Percentiles rank a stretch among this genome's conserved stretches.
Conservation (phyloP, 2,113 vertebrate genomes). For the Gymnorhina tibicen region DNA sequence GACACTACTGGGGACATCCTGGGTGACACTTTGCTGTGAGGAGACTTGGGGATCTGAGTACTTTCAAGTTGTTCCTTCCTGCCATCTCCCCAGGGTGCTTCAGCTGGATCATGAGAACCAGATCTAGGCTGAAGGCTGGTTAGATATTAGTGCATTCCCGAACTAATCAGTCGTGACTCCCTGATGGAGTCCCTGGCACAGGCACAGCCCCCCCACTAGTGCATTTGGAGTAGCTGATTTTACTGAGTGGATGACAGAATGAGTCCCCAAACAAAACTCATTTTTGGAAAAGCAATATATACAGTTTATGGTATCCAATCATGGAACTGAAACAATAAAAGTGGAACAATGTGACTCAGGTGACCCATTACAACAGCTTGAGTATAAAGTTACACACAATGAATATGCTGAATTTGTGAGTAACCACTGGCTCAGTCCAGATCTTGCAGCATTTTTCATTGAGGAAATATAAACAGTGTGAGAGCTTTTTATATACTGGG, state of each 20-base stretch:
- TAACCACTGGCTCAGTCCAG: background rate
- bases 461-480: background rate
- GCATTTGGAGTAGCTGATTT: background rate
- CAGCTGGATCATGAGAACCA: background rate
- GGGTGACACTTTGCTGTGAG: background rate
- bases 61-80: background rate
- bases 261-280: background rate
- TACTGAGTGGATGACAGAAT: background rate
- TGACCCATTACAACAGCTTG: conserved; percentile 22
- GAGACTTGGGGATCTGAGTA: background rate
- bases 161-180: background rate
- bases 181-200: background rate
- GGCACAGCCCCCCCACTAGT: background rate
- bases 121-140: background rate
- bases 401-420: background rate
- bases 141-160: background rate
- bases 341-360: conserved; percentile 1
- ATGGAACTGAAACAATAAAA: background rate
- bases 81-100: background rate
- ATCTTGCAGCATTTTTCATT: background rate
- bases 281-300: background rate
- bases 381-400: background rate
- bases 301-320: background rate
- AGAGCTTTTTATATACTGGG: background rate
- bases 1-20: background rate